phyloP scores from a whole-genome alignment of 2,113 vertebrate genomes.

The Oreochromis aureus region DNA sequence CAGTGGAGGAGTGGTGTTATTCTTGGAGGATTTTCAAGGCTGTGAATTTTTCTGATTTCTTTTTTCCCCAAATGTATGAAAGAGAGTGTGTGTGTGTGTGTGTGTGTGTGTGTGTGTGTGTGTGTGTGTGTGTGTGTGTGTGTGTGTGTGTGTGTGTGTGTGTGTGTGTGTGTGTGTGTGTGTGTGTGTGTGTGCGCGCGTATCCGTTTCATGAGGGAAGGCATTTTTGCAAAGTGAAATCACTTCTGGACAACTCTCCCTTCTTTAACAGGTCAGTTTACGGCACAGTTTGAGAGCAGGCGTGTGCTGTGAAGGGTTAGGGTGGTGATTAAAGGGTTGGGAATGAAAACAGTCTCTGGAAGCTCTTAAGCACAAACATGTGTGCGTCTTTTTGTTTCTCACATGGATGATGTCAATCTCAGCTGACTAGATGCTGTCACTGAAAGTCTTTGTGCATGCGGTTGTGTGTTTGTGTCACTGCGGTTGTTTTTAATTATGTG shows the following conservation, averaged over 20 bases:
- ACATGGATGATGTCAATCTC: background rate
- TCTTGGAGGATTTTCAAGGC: background rate
- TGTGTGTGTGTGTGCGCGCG: background rate
- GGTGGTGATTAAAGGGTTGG: background rate
- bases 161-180: background rate
- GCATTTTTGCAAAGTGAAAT: constrained; percentile 15
- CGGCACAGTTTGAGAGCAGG: background rate
- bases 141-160: background rate
- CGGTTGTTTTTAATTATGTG: background rate
- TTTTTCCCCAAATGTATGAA: background rate
- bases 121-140: background rate
- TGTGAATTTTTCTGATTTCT: background rate
- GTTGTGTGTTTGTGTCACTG: background rate
- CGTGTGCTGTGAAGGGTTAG: background rate
- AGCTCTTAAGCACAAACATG: constrained; percentile 4
- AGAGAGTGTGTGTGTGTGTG: background rate
- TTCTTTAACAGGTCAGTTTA: rapidly evolving
- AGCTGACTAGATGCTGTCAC: constrained; percentile 12
- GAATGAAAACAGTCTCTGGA: background rate
- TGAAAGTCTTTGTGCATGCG: background rate
- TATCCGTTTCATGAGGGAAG: background rate
- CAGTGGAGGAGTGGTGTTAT: background rate
- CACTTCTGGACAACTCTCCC: background rate
- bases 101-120: background rate
- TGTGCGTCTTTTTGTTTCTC: background rate